Base-by-base conservation (phyloP, 2,888 invertebrate genomes). In the Ectemnius lituratus region DNA sequence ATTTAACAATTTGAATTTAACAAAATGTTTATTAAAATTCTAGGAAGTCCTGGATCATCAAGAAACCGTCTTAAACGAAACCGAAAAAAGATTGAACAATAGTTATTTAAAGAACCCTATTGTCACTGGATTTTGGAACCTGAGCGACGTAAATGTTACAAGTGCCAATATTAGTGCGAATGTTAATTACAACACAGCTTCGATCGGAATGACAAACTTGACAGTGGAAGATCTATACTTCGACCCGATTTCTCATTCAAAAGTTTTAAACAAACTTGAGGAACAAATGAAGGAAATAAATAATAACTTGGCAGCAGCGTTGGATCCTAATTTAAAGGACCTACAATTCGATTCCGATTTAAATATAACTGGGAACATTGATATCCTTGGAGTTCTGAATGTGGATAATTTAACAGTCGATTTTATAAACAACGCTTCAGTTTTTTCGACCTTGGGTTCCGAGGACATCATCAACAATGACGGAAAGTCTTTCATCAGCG, bases 291-390 rank as follows among this genome's bases (percentile, higher is more conserved):
- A 62, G 0, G 76, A 81, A 20, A 81, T 85, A 11, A 57, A 79
- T 13, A 27, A n/a, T 18, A 79, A 74, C 67, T 74, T 85, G 16
- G 62, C 23, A 2, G 79, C 73, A 1, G 49, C 75, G 0, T n/a
- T 79, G 1, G 71, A 74, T 14, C 16, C 56, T 4, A 67, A 77
- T 6, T 57, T 73, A 1, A 70, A 70, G 2, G 68, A 82, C 16
- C 58, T 85, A 14, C 45, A 13, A n/a, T 59, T 75, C n/a, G 16
- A 63, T 0, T 60, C 65, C 0, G 58, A 75, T 4, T 0, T 91
- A 1, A 79, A 89, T 23, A 79, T 92, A 11, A 84, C 86, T 37
- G 91, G 90, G 20, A 73, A 82, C 58, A 76, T 92, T 1, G 79
- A 84, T 65, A 82, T 91, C 45, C 77, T 77, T 16, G 90, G 89